phyloP scores from a whole-genome alignment of 2,888 invertebrate species.

The Heliconius hortense region DNA sequence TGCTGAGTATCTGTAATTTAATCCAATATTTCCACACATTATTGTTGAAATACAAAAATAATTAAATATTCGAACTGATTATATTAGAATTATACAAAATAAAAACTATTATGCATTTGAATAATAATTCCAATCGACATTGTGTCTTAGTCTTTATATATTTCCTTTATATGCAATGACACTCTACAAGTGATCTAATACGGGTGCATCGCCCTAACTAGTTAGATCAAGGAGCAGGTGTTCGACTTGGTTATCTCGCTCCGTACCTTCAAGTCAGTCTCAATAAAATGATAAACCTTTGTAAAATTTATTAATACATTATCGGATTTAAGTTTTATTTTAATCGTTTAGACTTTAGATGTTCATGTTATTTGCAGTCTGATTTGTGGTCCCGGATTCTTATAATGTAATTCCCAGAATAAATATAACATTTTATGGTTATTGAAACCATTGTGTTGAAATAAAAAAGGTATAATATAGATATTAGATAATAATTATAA shows the following conservation, averaged over 20 bases:
- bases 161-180: constrained; percentile 24
- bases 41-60: not conserved
- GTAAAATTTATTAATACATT: constrained; percentile 17
- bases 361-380: constrained; percentile 17
- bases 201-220: constrained; percentile 40
- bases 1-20: constrained; percentile 32
- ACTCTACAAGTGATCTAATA: constrained; percentile 28
- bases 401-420: not conserved
- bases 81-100: not conserved
- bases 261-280: constrained; percentile 27
- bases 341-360: constrained; percentile 9
- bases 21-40: constrained; percentile 19
- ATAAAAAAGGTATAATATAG: not conserved
- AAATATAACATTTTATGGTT: constrained; percentile 15
- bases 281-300: constrained; percentile 25
- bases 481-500: not conserved
- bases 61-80: not conserved
- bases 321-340: constrained; percentile 16
- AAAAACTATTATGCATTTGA: not conserved
- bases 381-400: not conserved
- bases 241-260: constrained; percentile 40
- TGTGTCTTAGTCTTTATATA: constrained; percentile 16
- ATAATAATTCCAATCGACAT: not conserved
- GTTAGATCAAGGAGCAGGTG: constrained; percentile 44
- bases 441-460: constrained; percentile 1